Conservation (phyloP, 2,797 vertebrate genomes). For the Artibeus lituratus region DNA sequence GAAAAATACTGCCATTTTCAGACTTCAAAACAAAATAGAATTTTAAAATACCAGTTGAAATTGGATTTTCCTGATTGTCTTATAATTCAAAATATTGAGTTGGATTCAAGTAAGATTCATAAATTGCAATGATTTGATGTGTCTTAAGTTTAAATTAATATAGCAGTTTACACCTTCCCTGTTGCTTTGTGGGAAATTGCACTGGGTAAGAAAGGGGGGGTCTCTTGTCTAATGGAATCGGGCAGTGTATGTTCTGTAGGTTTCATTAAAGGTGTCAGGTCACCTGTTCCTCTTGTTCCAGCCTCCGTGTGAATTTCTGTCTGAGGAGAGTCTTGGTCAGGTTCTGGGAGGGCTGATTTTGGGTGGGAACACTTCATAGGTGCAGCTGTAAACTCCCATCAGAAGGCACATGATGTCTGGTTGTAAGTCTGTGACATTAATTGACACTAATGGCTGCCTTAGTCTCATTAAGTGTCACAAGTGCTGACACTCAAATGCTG, state of each 20-base stretch:
- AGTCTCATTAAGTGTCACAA: neutral
- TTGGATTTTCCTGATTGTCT: neutral
- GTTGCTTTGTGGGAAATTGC: neutral
- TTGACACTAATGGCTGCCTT: neutral
- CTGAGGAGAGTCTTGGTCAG: neutral
- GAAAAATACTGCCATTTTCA: neutral
- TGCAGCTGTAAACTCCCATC: neutral
- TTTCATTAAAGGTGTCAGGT: too few relatives aligned
- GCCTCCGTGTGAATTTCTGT: neutral
- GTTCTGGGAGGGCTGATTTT: neutral
- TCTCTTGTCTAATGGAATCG: neutral
- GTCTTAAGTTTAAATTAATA: neutral
- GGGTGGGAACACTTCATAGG: neutral
- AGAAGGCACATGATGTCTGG: neutral
- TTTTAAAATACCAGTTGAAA: neutral
- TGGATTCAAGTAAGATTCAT: neutral
- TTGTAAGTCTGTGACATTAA: neutral
- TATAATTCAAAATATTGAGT: neutral
- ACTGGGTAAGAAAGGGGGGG: neutral
- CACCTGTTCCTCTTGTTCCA: too few relatives aligned
- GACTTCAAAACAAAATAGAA: neutral
- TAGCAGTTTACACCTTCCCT: neutral
- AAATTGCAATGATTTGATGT: neutral
- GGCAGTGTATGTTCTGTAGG: neutral
- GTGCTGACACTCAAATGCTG: neutral